These are phyloP conservation scores for Panthera tigris DNA, from an alignment of 2,113 vertebrate species.

Conservation along the genomic window DNA sequence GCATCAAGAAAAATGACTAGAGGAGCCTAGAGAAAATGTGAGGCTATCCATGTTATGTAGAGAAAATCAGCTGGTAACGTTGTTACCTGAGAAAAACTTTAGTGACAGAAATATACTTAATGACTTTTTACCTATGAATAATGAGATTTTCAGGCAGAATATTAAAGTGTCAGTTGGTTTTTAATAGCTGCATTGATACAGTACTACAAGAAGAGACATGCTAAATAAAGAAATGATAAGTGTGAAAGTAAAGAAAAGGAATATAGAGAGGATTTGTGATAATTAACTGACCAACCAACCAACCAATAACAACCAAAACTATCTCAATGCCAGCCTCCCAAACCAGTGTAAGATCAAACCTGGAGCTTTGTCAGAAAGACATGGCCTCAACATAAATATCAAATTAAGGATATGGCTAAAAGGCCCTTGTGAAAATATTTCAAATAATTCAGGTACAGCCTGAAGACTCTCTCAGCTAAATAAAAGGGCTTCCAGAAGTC, in stretches of 20 bases:
- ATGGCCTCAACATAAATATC: not conserved
- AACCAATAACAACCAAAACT: not conserved
- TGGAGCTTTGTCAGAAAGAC: not conserved
- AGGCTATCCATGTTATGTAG: accelerated
- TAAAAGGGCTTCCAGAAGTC: not conserved
- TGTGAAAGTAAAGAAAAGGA: not conserved
- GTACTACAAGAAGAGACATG: not conserved
- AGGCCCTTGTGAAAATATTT: not conserved
- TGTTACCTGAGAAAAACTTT: not conserved
- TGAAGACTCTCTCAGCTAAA: not conserved
- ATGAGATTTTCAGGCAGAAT: not conserved
- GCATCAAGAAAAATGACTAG: not conserved
- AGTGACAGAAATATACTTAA: not conserved
- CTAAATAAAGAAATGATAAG: not conserved
- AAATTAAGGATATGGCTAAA: not conserved
- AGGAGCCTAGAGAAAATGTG: not conserved
- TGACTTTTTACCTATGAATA: not conserved
- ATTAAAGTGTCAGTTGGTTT: not conserved
- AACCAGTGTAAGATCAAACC: not conserved
- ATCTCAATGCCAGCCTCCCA: not conserved
- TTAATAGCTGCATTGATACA: not conserved
- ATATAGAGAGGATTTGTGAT: not conserved
- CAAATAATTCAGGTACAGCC: not conserved
- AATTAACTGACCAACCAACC: not conserved
- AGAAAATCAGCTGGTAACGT: not conserved